These are phyloP conservation scores for Aphelinus atriplicis DNA, from an alignment of 1,140 invertebrate genomes.

Conservation along the genomic window DNA sequence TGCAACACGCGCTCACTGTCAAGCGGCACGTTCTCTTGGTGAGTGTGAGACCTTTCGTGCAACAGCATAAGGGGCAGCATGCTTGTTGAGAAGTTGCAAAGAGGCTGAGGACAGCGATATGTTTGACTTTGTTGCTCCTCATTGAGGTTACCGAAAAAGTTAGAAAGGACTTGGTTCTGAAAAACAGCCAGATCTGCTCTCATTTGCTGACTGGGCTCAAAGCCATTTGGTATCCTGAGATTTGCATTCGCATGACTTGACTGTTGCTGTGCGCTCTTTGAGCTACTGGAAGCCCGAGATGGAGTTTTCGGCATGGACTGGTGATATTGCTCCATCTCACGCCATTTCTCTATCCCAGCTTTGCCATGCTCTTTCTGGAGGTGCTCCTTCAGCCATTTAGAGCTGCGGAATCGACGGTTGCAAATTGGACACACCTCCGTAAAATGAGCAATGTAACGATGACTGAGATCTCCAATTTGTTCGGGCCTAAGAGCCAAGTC, in stretches of 20 bases:
- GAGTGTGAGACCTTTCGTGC: constrained; percentile 85
- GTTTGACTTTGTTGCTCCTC: constrained; percentile 72
- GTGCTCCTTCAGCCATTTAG: constrained; percentile 91
- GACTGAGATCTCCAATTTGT: constrained; percentile 68
- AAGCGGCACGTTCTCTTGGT: constrained; percentile 48
- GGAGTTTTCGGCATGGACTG: constrained; percentile 40
- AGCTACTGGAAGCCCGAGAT: constrained; percentile 25
- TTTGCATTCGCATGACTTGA: constrained; percentile 64
- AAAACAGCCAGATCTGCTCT: constrained; percentile 54
- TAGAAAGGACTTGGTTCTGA: constrained; percentile 69
- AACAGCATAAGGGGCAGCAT: constrained; percentile 89
- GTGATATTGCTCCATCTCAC: constrained; percentile 70
- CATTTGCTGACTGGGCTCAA: constrained; percentile 54
- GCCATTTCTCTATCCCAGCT: constrained; percentile 76
- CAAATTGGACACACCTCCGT: constrained; percentile 88
- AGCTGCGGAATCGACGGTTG: constrained; percentile 85
- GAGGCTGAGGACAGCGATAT: constrained; percentile 87
- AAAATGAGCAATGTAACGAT: constrained; percentile 76
- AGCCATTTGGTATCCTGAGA: constrained; percentile 72
- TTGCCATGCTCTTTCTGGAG: constrained; percentile 87
- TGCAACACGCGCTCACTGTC: constrained; percentile 58
- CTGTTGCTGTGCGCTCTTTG: constrained; percentile 43
- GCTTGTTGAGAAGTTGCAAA: constrained; percentile 89
- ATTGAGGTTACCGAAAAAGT: constrained; percentile 69
- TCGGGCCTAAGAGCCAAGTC: constrained; percentile 68